Percentiles rank a stretch among this genome's conserved stretches.
phyloP scores from a whole-genome alignment of 2,113 vertebrate species.

The Proteles cristata region DNA sequence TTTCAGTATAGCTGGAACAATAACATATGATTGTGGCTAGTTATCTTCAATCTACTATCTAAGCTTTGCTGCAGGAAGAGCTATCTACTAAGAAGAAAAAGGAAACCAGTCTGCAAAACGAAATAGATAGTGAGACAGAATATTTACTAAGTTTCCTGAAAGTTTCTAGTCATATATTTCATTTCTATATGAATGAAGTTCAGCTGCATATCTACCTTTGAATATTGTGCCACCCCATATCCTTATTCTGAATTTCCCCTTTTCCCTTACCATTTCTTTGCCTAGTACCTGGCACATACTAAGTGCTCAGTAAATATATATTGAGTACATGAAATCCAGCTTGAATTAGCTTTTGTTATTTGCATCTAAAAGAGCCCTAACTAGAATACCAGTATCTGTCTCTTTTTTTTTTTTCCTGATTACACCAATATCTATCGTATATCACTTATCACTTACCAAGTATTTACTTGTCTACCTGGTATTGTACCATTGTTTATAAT shows the following conservation, averaged over 20 bases:
- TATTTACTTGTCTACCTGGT: not conserved
- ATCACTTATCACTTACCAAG: not conserved
- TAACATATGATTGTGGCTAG: not conserved
- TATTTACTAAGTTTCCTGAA: not conserved
- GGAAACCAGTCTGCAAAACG: not conserved
- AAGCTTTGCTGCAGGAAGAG: not conserved
- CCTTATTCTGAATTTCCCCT: not conserved
- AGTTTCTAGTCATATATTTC: not conserved
- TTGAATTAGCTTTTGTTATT: slow-evolving; percentile 15
- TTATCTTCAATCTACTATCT: not conserved
- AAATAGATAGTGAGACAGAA: not conserved
- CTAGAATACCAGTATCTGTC: not conserved
- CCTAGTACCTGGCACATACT: not conserved
- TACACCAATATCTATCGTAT: not conserved
- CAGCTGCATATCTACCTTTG: not conserved
- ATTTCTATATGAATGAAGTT: slow-evolving; percentile 40
- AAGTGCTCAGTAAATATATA: slow-evolving; percentile 30
- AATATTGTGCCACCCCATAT: not conserved
- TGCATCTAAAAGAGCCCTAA: not conserved
- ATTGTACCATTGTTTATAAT: not conserved
- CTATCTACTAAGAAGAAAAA: not conserved
- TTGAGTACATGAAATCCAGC: not conserved
- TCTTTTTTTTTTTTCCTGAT: not conserved
- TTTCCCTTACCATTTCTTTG: slow-evolving; percentile 20
- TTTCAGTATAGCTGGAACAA: not conserved